A percentile compares a stretch with the other conserved stretches of the same genome.
phyloP scores from a whole-genome alignment of 1,140 invertebrate species.

The Paraescarpia echinospica region DNA sequence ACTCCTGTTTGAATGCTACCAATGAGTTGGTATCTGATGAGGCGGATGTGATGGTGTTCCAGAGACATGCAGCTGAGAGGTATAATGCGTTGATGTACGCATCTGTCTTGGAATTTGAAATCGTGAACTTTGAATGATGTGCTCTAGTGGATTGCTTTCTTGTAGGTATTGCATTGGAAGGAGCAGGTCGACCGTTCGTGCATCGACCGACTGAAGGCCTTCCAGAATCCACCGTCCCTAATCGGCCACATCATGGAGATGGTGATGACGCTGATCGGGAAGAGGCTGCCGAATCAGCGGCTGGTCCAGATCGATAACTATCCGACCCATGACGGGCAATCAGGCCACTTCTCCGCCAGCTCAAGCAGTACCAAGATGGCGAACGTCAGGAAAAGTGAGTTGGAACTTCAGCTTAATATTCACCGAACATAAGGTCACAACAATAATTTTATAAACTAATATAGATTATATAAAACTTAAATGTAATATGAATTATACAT shows the following conservation, averaged over 20 bases:
- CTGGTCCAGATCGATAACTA: constrained; percentile 29
- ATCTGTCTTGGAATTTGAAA: no score
- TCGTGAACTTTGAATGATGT: no score
- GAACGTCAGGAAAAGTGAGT: constrained; percentile 49
- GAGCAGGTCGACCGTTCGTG: constrained; percentile 52
- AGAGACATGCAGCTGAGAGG: no score
- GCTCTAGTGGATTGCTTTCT: no score
- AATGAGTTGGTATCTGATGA: no score
- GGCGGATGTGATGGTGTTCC: no score
- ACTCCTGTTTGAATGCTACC: no score
- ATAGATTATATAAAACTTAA: neutral
- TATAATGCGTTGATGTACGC: no score
- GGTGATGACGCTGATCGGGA: constrained; percentile 57
- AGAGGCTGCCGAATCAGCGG: constrained; percentile 50
- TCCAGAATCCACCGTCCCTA: constrained; percentile 53
- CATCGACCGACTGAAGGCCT: constrained; percentile 52
- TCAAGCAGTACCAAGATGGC: constrained; percentile 46
- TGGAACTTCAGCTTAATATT: neutral
- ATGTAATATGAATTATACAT: neutral
- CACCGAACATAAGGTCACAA: neutral
- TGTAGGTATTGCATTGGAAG: constrained; percentile 55
- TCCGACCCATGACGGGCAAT: constrained; percentile 45
- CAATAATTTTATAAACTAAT: neutral
- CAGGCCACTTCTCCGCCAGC: constrained; percentile 52
- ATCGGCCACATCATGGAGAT: constrained; percentile 59